These are phyloP conservation scores for Muntiacus muntjak DNA, from an alignment of 2,113 vertebrate species.

Conservation along the genomic window DNA sequence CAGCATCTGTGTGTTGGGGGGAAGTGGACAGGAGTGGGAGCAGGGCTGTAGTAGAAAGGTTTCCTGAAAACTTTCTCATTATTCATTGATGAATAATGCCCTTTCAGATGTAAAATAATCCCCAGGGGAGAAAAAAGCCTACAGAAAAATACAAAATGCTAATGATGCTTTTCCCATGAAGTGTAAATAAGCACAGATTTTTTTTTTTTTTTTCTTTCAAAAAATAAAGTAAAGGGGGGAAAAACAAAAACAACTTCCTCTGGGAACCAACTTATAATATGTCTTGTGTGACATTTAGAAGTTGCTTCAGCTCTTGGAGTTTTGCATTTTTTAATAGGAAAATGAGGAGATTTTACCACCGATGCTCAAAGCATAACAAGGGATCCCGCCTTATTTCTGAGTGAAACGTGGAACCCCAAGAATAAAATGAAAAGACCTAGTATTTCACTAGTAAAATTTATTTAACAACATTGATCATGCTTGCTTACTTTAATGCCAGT, in stretches of 20 bases:
- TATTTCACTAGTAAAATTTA: neutral
- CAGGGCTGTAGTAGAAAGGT: neutral
- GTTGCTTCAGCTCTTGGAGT: neutral
- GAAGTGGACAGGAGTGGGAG: neutral
- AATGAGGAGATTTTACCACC: neutral
- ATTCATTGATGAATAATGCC: conserved; percentile 58
- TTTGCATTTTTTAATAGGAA: conserved; percentile 20
- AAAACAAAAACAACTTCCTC: conserved; percentile 55
- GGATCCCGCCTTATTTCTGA: neutral
- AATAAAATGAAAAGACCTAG: neutral
- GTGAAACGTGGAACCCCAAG: neutral
- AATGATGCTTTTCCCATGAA: conserved; percentile 65
- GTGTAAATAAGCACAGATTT: conserved; percentile 39
- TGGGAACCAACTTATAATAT: conserved; percentile 54
- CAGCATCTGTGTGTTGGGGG: neutral
- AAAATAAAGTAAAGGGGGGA: neutral
- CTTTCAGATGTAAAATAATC: conserved; percentile 66
- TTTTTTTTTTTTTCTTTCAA: neutral
- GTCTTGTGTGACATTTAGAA: neutral
- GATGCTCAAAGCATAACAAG: neutral
- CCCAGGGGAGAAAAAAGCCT: conserved; percentile 53
- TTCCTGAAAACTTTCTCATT: conserved; percentile 57
- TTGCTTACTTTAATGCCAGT: neutral
- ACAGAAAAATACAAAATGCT: conserved; percentile 58
- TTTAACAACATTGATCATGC: neutral